A percentile compares a stretch with the other conserved stretches of the same genome.
These are phyloP conservation scores for Drosophila arizonae DNA, from an alignment of 1,140 invertebrate genomes.

Conservation along the genomic window DNA sequence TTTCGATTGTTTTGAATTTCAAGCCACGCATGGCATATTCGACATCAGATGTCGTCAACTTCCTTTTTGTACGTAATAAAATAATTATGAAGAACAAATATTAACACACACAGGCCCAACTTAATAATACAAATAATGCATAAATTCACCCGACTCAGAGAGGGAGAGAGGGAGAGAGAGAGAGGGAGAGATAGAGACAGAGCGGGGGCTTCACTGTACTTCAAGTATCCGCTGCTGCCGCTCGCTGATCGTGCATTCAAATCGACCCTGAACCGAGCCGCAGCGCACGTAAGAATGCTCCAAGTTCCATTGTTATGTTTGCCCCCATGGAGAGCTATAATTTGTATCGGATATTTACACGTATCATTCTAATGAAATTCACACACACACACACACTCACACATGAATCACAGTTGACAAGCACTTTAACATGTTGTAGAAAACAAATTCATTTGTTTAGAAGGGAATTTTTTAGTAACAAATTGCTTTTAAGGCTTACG, in stretches of 20 bases:
- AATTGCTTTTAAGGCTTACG: too few relatives aligned
- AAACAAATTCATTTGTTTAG: background rate
- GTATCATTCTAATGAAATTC: conserved; percentile 60
- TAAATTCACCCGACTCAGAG: conserved; percentile 44
- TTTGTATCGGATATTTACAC: conserved; percentile 73
- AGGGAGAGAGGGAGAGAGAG: too few relatives aligned
- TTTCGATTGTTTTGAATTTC: conserved; percentile 53
- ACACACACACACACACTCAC: conserved; percentile 4
- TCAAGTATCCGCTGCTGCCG: conserved; percentile 7
- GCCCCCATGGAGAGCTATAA: conserved; percentile 44
- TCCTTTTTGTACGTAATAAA: conserved; percentile 67
- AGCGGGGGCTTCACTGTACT: too few relatives aligned
- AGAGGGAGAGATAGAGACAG: too few relatives aligned
- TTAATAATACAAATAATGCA: conserved; percentile 74
- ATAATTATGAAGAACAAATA: conserved; percentile 79
- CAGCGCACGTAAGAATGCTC: conserved; percentile 60
- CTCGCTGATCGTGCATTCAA: conserved; percentile 67
- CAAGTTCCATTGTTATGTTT: conserved; percentile 58
- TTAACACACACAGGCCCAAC: conserved; percentile 58
- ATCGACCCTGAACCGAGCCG: conserved; percentile 70
- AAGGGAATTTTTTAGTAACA: background rate
- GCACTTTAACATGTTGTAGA: background rate
- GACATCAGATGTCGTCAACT: conserved; percentile 75
- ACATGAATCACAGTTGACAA: conserved; percentile 1
- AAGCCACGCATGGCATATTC: conserved; percentile 76